Base-by-base conservation (phyloP, 2,797 vertebrate species). In the Coilia nasus region DNA sequence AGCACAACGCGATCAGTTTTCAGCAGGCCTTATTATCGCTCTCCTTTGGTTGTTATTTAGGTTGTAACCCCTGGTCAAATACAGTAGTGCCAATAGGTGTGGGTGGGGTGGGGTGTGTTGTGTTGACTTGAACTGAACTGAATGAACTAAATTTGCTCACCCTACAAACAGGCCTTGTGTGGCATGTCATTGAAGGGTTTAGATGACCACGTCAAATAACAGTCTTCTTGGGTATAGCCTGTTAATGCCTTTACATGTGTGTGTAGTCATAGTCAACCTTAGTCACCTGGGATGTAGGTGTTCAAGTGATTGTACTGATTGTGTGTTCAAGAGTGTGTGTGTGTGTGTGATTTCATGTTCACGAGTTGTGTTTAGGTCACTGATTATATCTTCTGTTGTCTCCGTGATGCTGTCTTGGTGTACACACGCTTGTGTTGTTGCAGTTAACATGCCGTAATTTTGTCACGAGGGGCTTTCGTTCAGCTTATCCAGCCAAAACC, bases 311-410 rank as follows among this genome's bases (percentile, higher is more conserved):
- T 75, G 47, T 59, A 83, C 47, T 82, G 62, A 81, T 5, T 35
- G 0, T 7, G 35, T 47, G 41, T 41, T 41, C 35, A 41, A 41
- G 35, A 2, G 84, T 82, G 56, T 80, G 28, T 23, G 75, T 59
- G 56, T 41, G 50, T 54, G 41, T 82, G 60, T 71, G 81, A 83
- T 28, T 17, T 83, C 50, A 7, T 54, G 50, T 41, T 41, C 80
- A 81, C 57, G 62, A 67, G 41, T 50, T 47, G 47, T 78, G 84
- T 84, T 81, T 86, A 46, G 86, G 31, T 82, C 75, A 83, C 80
- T 62, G 85, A 81, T 81, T 23, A 56, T 86, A 82, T 87, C 83
- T 84, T 88, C 82, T 85, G 17, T 81, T 86, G 75, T 85, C 83
- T 82, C 78, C 86, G 75, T 87, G 44, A 82, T 54, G 67, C 62